Conservation (phyloP, 2,888 invertebrate genomes). For the Heliconius erato region DNA sequence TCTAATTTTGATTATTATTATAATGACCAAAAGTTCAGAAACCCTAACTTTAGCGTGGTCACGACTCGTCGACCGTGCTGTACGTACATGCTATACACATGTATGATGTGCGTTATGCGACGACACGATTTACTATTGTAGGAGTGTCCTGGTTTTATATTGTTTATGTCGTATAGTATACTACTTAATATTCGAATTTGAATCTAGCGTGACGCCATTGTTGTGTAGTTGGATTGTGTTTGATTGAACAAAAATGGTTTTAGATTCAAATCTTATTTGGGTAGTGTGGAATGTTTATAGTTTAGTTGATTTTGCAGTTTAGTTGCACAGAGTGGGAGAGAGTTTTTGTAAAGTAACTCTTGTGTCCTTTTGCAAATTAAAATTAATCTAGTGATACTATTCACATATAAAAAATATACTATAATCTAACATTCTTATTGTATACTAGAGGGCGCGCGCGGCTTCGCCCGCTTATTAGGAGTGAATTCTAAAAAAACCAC, state of each 20-base stretch:
- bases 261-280: not conserved
- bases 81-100: not conserved
- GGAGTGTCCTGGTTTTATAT: slow-evolving; percentile 15
- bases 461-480: too few relatives aligned
- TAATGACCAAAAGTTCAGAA: not conserved
- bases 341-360: too few relatives aligned
- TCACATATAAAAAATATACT: too few relatives aligned
- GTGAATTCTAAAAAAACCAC: too few relatives aligned
- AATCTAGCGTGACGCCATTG: not conserved
- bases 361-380: too few relatives aligned
- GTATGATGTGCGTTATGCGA: slow-evolving; percentile 17
- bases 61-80: not conserved
- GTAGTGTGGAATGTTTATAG: not conserved
- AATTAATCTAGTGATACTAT: too few relatives aligned
- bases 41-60: not conserved
- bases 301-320: not conserved
- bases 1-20: not conserved
- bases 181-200: slow-evolving; percentile 4
- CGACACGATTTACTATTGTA: slow-evolving; percentile 16
- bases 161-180: not conserved
- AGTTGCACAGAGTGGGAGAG: too few relatives aligned
- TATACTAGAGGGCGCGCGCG: too few relatives aligned
- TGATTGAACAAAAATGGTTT: not conserved
- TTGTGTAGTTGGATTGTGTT: not conserved
- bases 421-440: too few relatives aligned